Conservation (phyloP, 2,797 vertebrate genomes). For the Echeneis naucrates region DNA sequence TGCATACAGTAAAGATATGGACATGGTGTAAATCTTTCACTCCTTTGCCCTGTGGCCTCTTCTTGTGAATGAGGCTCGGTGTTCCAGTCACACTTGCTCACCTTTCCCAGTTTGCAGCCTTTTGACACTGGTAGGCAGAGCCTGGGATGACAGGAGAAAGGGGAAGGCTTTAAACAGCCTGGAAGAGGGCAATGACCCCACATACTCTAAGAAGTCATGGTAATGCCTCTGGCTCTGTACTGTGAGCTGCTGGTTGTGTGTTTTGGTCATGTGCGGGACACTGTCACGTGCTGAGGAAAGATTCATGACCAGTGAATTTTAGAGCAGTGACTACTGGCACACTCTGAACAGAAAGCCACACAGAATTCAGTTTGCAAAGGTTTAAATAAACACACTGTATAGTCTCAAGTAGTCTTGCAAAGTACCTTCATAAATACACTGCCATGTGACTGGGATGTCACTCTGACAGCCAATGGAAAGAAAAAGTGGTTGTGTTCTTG, state of each 20-base stretch:
- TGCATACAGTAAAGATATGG: conserved; percentile 53
- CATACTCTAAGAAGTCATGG: conserved; percentile 42
- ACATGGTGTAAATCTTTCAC: conserved; percentile 60
- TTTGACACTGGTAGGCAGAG: conserved; percentile 36
- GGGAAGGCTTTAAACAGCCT: conserved; percentile 19
- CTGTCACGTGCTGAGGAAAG: conserved; percentile 62
- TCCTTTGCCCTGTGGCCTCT: conserved; percentile 49
- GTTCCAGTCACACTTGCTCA: conserved; percentile 70
- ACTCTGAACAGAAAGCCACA: conserved; percentile 47
- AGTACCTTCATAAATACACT: conserved; percentile 24
- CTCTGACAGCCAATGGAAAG: conserved; percentile 33
- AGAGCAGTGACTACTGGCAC: conserved; percentile 40
- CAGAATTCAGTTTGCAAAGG: conserved; percentile 37
- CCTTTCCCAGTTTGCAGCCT: conserved; percentile 43
- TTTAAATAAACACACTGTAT: conserved; percentile 50
- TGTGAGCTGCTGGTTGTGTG: conserved; percentile 29
- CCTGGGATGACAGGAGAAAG: conserved; percentile 30
- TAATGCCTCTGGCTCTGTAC: conserved; percentile 24
- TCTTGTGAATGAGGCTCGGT: conserved; percentile 54
- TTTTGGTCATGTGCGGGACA: conserved; percentile 49
- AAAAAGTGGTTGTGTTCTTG: conserved; percentile 11
- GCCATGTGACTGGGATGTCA: conserved; percentile 52
- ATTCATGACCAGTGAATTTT: conserved; percentile 55
- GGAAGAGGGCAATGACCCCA: conserved; percentile 44
- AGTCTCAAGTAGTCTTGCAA: conserved; percentile 30